phyloP scores from a whole-genome alignment of 2,888 invertebrate species.

The Nomada goodeniana region DNA sequence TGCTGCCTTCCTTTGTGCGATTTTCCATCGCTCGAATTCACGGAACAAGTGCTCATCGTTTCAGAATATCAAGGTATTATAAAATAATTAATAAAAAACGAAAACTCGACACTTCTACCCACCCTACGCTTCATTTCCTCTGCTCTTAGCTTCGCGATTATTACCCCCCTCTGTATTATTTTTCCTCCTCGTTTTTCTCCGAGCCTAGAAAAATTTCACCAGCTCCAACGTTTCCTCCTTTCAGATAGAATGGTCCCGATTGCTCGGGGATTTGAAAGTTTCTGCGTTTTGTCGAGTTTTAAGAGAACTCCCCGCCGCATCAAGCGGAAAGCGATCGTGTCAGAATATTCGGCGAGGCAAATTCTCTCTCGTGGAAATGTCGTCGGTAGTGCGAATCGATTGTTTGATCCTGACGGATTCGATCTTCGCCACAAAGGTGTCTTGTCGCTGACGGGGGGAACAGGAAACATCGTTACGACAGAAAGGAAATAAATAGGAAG shows the following conservation, averaged over 20 bases:
- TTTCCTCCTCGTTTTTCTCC: not conserved
- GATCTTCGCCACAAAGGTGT: slow-evolving; percentile 13
- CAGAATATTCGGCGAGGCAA: slow-evolving; percentile 23
- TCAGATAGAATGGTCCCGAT: slow-evolving; percentile 4
- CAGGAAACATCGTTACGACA: not conserved
- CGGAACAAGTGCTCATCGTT: slow-evolving; percentile 9
- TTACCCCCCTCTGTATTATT: not conserved
- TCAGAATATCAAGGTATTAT: slow-evolving; percentile 29
- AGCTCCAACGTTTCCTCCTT: not conserved
- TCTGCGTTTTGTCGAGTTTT: slow-evolving; percentile 15
- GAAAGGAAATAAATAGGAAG: not conserved
- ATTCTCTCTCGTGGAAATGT: not conserved
- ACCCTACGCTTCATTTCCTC: not conserved
- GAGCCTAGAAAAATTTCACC: slow-evolving; percentile 1
- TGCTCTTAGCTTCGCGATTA: not conserved
- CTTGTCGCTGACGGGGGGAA: slow-evolving; percentile 2
- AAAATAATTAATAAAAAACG: slow-evolving; percentile 31
- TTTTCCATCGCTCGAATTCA: not conserved
- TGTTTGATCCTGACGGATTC: slow-evolving; percentile 36
- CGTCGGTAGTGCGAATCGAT: slow-evolving; percentile 13
- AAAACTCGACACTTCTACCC: not conserved
- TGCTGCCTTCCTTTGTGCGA: slow-evolving; percentile 8
- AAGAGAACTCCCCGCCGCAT: slow-evolving; percentile 10
- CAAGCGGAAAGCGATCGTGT: slow-evolving; percentile 30
- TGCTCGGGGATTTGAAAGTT: slow-evolving; percentile 25